These are phyloP conservation scores for Heterodera carotae DNA, from an alignment of 1,140 invertebrate genomes.

Conservation along the genomic window DNA sequence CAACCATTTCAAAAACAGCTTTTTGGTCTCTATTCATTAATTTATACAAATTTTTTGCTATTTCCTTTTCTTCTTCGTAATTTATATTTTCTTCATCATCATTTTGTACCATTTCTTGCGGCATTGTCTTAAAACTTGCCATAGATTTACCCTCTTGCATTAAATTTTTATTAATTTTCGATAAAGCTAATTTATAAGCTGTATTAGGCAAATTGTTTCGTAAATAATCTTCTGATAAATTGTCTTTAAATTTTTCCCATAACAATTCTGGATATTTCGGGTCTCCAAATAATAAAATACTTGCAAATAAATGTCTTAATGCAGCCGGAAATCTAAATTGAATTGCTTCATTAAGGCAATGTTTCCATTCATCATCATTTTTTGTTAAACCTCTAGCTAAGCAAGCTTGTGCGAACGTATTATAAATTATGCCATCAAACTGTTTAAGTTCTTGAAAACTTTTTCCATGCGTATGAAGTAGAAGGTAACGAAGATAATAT, in stretches of 20 bases:
- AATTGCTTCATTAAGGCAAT: conserved; percentile 31
- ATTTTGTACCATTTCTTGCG: conserved; percentile 37
- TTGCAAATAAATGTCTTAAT: no score
- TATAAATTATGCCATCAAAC: conserved; percentile 32
- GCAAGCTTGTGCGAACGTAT: conserved; percentile 28
- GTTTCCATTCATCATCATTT: conserved; percentile 31
- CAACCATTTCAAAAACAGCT: conserved; percentile 26
- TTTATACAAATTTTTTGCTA: no score
- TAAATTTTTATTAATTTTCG: conserved; percentile 24
- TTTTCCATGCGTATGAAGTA: conserved; percentile 27
- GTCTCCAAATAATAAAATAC: no score
- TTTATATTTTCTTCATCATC: conserved; percentile 23
- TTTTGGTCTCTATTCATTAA: conserved; percentile 38
- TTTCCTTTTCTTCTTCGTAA: conserved; percentile 43
- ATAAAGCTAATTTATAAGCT: conserved; percentile 2
- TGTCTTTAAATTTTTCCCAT: conserved; percentile 29
- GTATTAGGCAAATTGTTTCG: conserved; percentile 20
- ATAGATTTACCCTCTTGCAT: conserved; percentile 16
- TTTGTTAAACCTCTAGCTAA: conserved; percentile 32
- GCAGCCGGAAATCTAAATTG: conserved; percentile 27
- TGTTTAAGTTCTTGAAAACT: conserved; percentile 32
- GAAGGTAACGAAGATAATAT: conserved; percentile 36
- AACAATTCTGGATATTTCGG: conserved; percentile 33
- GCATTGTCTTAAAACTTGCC: conserved; percentile 17
- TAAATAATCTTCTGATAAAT: conserved; percentile 37